A percentile compares a stretch with the other conserved stretches of the same genome.
These are phyloP conservation scores for Cyclophora punctaria DNA, from an alignment of 2,888 invertebrate species.

Conservation along the genomic window DNA sequence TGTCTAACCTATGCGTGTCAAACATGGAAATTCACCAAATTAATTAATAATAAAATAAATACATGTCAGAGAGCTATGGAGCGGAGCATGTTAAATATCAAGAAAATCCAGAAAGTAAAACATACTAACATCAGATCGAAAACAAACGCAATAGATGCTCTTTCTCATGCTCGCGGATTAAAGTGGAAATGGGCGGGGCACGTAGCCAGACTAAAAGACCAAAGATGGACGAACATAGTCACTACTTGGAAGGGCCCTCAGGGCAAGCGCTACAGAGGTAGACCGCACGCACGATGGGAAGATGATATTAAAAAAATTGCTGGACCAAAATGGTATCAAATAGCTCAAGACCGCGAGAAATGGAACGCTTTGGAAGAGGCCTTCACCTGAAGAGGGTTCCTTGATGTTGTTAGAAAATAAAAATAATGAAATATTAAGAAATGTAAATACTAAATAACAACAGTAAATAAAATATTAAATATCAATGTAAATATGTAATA, in stretches of 20 bases:
- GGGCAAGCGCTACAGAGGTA: not conserved
- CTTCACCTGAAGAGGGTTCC: too few species aligned
- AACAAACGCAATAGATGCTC: too few species aligned
- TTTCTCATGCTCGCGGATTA: not conserved
- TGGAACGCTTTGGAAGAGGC: too few species aligned
- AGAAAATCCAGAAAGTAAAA: not conserved
- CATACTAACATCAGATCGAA: not conserved
- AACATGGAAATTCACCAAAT: slow-evolving; percentile 1
- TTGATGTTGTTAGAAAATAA: too few species aligned
- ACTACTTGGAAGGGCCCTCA: not conserved
- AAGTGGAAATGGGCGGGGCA: slow-evolving; percentile 1
- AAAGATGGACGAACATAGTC: not conserved
- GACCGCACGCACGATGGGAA: not conserved
- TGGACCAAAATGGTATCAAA: too few species aligned
- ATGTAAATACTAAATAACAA: too few species aligned
- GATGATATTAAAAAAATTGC: not conserved
- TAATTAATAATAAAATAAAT: not conserved
- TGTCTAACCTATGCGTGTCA: slow-evolving; percentile 18
- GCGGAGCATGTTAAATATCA: not conserved
- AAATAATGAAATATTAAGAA: too few species aligned
- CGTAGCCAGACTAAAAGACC: not conserved
- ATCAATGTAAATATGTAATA: too few species aligned
- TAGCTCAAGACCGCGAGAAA: too few species aligned
- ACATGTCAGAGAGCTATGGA: not conserved
- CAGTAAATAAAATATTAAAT: too few species aligned